phyloP scores from a whole-genome alignment of 2,113 vertebrate genomes.

The Dasyprocta punctata region DNA sequence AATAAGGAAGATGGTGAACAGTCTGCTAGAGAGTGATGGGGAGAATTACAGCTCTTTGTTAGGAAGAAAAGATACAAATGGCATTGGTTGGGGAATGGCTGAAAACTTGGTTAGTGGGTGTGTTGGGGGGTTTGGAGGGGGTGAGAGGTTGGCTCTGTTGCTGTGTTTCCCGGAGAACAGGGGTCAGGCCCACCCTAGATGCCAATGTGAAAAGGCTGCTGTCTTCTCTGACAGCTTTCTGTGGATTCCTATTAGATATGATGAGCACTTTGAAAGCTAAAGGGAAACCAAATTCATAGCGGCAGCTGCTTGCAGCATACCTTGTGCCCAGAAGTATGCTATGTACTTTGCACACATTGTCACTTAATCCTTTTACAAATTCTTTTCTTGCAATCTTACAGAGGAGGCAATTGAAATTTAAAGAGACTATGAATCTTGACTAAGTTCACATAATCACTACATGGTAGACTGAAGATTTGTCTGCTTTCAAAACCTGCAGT shows the following conservation, averaged over 20 bases:
- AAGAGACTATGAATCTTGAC: neutral
- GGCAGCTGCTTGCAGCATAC: neutral
- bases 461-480: neutral
- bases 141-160: neutral
- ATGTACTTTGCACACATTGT: neutral
- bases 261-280: neutral
- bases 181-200: neutral
- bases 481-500: neutral
- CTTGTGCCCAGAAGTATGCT: neutral
- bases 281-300: fast-evolving
- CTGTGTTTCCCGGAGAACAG: neutral
- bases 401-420: neutral
- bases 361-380: neutral
- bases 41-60: neutral
- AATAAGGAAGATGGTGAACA: fast-evolving
- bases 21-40: neutral
- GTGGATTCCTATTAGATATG: neutral
- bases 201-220: neutral
- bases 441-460: fast-evolving
- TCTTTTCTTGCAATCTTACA: neutral
- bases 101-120: neutral
- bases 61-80: neutral
- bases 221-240: neutral
- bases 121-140: too few relatives aligned
- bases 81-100: neutral